Evolutionary conservation across 2,797 vertebrate genomes (phyloP), one percentile per base, ranked within the genome.

Genomic region (Danio tinwini): DNA sequence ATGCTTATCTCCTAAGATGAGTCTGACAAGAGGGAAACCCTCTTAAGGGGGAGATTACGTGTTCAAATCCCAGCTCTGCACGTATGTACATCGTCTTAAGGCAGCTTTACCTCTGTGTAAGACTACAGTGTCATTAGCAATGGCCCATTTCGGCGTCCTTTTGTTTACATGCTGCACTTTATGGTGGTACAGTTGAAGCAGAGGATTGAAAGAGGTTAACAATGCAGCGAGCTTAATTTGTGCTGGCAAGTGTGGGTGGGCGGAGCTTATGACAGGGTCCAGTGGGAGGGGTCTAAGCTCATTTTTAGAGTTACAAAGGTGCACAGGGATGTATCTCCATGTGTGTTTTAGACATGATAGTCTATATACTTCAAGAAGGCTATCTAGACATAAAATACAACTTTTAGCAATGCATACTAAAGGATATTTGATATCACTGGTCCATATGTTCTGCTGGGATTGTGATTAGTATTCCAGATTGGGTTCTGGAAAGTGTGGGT

Each of bases 11-110:
- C 45, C 75, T 81, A 72, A 81, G 72, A 81, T 61, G 81, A 88
- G 83, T 82, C 87, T 86, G 90, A 89, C 88, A 89, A 89, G 85
- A 87, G 82, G 58, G 91, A 92, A 92, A 86, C 87, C 86, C 86
- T 91, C 85, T 90, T 86, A 89, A 87, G 87, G 84, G 70, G 76
- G 71, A 89, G 91, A 92, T 92, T 93, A 92, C 82, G 10, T 77
- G 78, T 56, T 89, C 80, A 90, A 90, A 93, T 92, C 91, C 91
- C 85, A 87, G 90, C 87, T 93, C 88, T 91, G 89, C 88, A 88
- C 85, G 82, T 82, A 88, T 89, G 89, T 85, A 80, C 88, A 90
- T 88, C 85, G 87, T 87, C 89, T 92, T 91, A 91, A 90, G 58
- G 78, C 87, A 87, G 90, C 86, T 90, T 91, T 91, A 81, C 81